Conservation (phyloP, 1,140 invertebrate species). For the Babylonia areolata region DNA sequence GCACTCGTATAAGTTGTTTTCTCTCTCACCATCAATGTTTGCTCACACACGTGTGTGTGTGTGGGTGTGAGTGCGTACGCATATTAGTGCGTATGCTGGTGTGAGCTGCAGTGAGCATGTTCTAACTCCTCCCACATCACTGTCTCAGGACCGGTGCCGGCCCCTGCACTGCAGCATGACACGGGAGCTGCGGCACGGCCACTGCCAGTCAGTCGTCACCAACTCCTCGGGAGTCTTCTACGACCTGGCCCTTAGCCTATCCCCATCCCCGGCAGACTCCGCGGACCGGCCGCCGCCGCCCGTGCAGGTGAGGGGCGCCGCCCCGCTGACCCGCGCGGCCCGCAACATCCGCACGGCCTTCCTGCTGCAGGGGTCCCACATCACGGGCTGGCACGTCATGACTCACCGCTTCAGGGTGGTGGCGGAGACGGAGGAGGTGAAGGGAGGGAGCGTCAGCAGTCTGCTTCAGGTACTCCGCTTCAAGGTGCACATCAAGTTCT, state of each 20-base stretch:
- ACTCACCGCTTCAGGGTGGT: conserved; percentile 17
- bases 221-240: conserved; percentile 25
- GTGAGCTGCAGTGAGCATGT: too few relatives aligned
- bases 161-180: conserved; percentile 22
- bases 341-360: conserved; percentile 35
- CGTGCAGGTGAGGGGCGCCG: background rate
- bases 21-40: background rate
- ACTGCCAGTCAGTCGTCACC: background rate
- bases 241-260: background rate
- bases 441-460: background rate
- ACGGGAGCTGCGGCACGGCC: background rate
- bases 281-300: too few relatives aligned
- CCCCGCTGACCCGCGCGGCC: conserved; percentile 7
- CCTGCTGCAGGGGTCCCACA: conserved; percentile 22
- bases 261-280: background rate
- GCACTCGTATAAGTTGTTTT: too few relatives aligned
- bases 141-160: conserved; percentile 3
- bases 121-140: background rate
- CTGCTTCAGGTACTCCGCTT: background rate
- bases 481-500: conserved; percentile 19
- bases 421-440: background rate
- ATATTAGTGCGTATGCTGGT: background rate
- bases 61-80: background rate
- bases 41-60: background rate
- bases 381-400: conserved; percentile 28